phyloP scores from a whole-genome alignment of 2,113 vertebrate genomes.

The Eolophus roseicapilla region DNA sequence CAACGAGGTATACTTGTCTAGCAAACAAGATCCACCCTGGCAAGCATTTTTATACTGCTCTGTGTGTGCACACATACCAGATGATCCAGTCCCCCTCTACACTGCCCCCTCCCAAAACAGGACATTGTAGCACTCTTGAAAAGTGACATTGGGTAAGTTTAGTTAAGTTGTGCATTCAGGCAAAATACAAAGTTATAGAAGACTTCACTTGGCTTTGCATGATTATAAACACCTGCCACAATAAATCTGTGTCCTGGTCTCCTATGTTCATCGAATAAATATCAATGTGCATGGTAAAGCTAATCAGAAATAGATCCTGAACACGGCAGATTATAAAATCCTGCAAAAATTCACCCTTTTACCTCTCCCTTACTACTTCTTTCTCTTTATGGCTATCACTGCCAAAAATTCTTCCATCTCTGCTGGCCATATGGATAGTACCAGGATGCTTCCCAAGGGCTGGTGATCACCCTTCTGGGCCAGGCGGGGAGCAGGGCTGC shows the following conservation, averaged over 20 bases:
- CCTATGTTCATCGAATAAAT: not conserved
- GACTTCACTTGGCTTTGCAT: not conserved
- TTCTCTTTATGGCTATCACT: not conserved
- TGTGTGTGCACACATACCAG: not conserved
- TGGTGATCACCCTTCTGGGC: fast-evolving
- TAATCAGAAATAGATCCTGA: not conserved
- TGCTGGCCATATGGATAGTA: fast-evolving
- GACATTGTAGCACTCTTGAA: not conserved
- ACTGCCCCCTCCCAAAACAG: not conserved
- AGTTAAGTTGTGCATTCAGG: not conserved
- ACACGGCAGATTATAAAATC: not conserved
- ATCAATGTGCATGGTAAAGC: not conserved
- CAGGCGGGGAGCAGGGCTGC: not conserved
- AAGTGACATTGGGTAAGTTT: not conserved
- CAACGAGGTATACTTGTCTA: not conserved
- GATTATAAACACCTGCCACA: not conserved
- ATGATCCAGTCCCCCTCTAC: not conserved
- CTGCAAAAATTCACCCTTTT: not conserved
- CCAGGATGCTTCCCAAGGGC: fast-evolving
- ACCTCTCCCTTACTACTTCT: not conserved
- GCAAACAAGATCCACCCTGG: not conserved
- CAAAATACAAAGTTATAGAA: not conserved
- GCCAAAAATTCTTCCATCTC: not conserved
- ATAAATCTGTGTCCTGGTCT: not conserved
- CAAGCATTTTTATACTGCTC: not conserved